phyloP scores from a whole-genome alignment of 2,797 vertebrate genomes.

The Dendrocincla fuliginosa region DNA sequence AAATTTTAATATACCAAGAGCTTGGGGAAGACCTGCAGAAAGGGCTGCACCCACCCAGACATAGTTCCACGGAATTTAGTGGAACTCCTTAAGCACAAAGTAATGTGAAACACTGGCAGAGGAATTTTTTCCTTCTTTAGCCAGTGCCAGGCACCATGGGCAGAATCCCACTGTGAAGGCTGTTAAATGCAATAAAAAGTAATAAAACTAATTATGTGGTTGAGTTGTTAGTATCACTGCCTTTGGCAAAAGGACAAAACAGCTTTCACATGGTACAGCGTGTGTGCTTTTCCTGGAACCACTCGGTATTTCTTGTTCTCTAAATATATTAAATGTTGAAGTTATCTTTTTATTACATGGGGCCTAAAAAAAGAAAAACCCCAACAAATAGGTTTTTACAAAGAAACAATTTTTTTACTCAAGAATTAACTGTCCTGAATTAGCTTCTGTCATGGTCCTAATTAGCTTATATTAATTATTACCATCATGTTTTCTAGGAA shows the following conservation, averaged over 20 bases:
- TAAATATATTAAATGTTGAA: background rate
- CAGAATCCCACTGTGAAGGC: background rate
- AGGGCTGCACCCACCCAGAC: background rate
- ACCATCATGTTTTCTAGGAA: conserved; percentile 78
- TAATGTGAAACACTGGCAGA: background rate
- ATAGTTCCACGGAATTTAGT: background rate
- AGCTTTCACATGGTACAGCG: background rate
- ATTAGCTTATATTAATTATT: background rate
- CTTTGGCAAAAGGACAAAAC: background rate
- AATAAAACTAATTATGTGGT: background rate
- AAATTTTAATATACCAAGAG: background rate
- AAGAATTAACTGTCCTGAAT: background rate
- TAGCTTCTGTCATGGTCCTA: background rate
- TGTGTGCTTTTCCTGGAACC: background rate
- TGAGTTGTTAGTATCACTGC: background rate
- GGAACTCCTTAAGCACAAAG: background rate
- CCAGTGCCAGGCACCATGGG: background rate
- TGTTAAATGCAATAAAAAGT: background rate
- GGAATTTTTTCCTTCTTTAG: background rate
- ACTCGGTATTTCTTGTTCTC: background rate
- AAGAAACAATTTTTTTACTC: background rate
- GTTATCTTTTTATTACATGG: background rate
- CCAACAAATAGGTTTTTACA: background rate
- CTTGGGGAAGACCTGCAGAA: background rate
- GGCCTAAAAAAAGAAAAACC: background rate